Conservation (phyloP, 2,888 invertebrate species). For the Axea sp. region DNA sequence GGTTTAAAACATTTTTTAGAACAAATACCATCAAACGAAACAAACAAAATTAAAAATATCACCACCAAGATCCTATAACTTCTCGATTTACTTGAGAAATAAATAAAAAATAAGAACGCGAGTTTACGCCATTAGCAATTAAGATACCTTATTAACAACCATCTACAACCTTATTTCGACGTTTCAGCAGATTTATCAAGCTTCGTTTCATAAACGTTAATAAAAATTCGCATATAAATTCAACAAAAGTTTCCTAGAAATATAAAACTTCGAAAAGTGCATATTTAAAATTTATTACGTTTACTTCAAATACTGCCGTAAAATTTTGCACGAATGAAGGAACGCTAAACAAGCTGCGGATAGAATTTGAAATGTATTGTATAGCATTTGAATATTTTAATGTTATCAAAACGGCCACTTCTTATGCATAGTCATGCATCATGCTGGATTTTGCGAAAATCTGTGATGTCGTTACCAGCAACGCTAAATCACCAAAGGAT, state of each 20-base stretch:
- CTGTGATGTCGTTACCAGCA: conserved; percentile 15
- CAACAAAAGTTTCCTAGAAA: conserved; percentile 3
- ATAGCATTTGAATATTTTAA: conserved; percentile 40
- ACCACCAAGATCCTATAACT: too few relatives aligned
- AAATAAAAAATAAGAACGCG: too few relatives aligned
- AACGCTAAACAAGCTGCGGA: conserved; percentile 23
- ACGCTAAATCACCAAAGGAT: conserved; percentile 31
- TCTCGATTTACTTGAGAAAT: too few relatives aligned
- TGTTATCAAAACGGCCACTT: conserved; percentile 30
- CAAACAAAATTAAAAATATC: too few relatives aligned
- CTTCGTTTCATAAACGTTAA: conserved; percentile 7
- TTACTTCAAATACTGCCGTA: conserved; percentile 26
- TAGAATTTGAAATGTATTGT: conserved; percentile 31
- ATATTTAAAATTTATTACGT: conserved; percentile 13
- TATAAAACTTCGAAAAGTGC: not conserved
- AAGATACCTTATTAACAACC: too few relatives aligned
- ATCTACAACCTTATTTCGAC: too few relatives aligned
- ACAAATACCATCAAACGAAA: too few relatives aligned
- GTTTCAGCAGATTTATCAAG: too few relatives aligned
- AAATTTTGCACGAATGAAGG: conserved; percentile 12
- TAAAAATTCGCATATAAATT: conserved; percentile 9
- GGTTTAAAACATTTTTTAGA: too few relatives aligned
- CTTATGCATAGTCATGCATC: conserved; percentile 40
- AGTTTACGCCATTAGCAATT: too few relatives aligned
- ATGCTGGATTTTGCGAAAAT: conserved; percentile 31